Conservation (phyloP, 2,113 vertebrate genomes). For the Tragelaphus strepsiceros region DNA sequence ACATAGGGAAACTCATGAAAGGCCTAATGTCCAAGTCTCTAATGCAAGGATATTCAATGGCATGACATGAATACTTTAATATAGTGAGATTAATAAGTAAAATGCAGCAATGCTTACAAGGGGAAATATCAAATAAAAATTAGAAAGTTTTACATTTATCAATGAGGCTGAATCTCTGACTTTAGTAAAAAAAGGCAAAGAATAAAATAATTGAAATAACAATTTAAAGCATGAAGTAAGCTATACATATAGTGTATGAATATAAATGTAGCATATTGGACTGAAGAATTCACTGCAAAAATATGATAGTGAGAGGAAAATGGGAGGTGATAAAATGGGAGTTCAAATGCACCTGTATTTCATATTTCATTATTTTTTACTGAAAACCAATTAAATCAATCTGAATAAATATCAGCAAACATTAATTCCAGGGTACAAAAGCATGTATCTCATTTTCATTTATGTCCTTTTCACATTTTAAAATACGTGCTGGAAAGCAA, state of each 20-base stretch:
- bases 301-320: background rate
- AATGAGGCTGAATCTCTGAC: background rate
- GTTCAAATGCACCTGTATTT: background rate
- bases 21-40: background rate
- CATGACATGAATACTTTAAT: background rate
- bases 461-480: background rate
- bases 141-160: background rate
- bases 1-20: background rate
- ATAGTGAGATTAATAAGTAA: background rate
- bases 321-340: background rate
- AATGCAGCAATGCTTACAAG: background rate
- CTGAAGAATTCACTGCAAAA: background rate
- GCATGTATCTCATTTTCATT: background rate
- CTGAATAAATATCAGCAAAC: background rate
- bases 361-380: background rate
- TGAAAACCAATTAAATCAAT: background rate
- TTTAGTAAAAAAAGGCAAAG: too few species aligned
- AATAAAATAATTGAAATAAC: background rate
- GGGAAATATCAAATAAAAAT: background rate
- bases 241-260: background rate
- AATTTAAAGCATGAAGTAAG: background rate
- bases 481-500: background rate
- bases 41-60: background rate
- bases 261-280: background rate
- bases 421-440: background rate